phyloP scores from a whole-genome alignment of 2,797 vertebrate genomes.

The Salmo trutta region DNA sequence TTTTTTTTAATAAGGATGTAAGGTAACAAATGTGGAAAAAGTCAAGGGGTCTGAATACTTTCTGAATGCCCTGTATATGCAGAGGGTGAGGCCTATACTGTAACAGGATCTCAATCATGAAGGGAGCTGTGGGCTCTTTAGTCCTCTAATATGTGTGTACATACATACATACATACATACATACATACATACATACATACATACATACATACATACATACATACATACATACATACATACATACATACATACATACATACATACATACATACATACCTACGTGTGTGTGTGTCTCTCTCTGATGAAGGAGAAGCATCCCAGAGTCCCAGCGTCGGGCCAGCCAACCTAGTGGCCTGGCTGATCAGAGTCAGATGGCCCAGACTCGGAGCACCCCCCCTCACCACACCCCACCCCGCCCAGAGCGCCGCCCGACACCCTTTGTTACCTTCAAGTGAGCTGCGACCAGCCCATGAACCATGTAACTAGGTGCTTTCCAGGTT shows the following conservation, averaged over 20 bases:
- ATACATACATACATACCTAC: too few species aligned
- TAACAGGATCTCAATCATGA: conserved; percentile 78
- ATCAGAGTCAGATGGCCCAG: conserved; percentile 93
- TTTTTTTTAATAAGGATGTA: too few species aligned
- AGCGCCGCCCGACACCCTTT: conserved; percentile 92
- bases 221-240: too few species aligned
- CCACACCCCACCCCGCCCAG: conserved; percentile 71
- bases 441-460: conserved; percentile 99
- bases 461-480: conserved; percentile 98
- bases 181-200: background rate
- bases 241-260: too few species aligned
- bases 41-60: too few species aligned
- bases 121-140: conserved; percentile 78
- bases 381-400: conserved; percentile 77
- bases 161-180: background rate
- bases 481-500: conserved; percentile 98
- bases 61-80: too few species aligned
- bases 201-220: too few species aligned
- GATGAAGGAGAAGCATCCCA: conserved; percentile 67
- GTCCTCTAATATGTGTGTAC: conserved; percentile 86
- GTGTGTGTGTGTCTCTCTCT: conserved; percentile 9
- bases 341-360: conserved; percentile 64
- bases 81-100: conserved; percentile 34
- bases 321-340: too few species aligned
- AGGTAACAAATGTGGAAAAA: too few species aligned